Conservation (phyloP, 1,140 invertebrate species). For the Cotesia vestalis region DNA sequence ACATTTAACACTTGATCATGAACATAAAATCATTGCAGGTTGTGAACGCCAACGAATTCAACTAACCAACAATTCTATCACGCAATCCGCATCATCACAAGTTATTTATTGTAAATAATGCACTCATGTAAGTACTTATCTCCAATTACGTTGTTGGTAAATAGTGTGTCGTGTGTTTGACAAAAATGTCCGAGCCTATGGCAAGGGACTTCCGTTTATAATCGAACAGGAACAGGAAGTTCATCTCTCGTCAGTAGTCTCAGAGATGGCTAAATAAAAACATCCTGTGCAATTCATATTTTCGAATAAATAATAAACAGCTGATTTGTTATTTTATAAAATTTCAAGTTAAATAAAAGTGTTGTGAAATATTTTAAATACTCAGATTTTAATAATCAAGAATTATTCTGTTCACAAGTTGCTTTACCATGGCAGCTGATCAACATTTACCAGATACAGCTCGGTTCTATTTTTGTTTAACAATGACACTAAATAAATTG, state of each 20-base stretch:
- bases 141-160: slow-evolving; percentile 28
- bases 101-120: slow-evolving; percentile 49
- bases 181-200: slow-evolving; percentile 55
- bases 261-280: slow-evolving; percentile 62
- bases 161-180: slow-evolving; percentile 47
- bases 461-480: too few species aligned
- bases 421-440: too few species aligned
- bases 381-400: too few species aligned
- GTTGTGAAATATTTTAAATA: background rate
- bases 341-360: background rate
- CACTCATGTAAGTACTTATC: slow-evolving; percentile 51
- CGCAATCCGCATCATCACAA: background rate
- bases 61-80: slow-evolving; percentile 15
- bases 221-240: slow-evolving; percentile 68
- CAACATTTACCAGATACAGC: too few species aligned
- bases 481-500: too few species aligned
- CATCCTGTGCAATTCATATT: slow-evolving; percentile 60
- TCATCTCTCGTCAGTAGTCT: slow-evolving; percentile 44
- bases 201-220: slow-evolving; percentile 64
- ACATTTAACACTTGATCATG: slow-evolving; percentile 43
- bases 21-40: too few species aligned
- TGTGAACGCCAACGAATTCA: slow-evolving; percentile 29
- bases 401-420: too few species aligned
- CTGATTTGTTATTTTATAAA: background rate
- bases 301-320: slow-evolving; percentile 44